Evolutionary conservation across 2,888 invertebrate genomes (phyloP).

Genomic region (Onchidella celtica): DNA sequence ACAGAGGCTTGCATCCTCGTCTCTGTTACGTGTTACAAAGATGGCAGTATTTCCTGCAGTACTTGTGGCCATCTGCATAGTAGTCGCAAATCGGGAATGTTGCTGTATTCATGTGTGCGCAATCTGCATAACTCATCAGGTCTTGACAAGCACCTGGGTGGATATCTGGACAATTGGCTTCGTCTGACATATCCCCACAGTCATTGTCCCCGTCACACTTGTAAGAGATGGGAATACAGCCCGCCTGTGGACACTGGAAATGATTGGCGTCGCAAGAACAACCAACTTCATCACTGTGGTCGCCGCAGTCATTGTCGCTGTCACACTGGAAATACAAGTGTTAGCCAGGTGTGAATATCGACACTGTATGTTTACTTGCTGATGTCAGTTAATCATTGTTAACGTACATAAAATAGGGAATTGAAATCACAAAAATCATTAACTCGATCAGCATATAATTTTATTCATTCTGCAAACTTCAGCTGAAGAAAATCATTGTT

Average conservation of each 20-base stretch:
- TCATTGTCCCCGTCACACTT: conserved; percentile 31
- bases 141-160: conserved; percentile 37
- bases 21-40: conserved; percentile 32
- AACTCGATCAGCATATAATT: no score
- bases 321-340: conserved; percentile 46
- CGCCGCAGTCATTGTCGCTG: conserved; percentile 41
- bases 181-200: conserved; percentile 39
- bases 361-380: no score
- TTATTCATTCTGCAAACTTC: no score
- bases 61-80: conserved; percentile 32
- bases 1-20: no score
- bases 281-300: conserved; percentile 33
- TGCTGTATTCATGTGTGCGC: conserved; percentile 30
- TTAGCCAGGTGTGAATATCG: no score
- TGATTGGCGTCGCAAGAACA: conserved; percentile 32
- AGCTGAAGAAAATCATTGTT: no score
- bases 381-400: no score
- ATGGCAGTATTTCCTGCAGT: conserved; percentile 40
- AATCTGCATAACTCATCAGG: conserved; percentile 21
- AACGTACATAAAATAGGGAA: no score
- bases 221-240: not conserved
- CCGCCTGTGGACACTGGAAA: conserved; percentile 1
- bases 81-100: conserved; percentile 34
- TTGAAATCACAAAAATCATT: no score
- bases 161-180: conserved; percentile 23